Evolutionary conservation across 2,797 vertebrate species (phyloP), one percentile per base, ranked within the genome.

Genomic region (Pangasius mekongensis): DNA sequence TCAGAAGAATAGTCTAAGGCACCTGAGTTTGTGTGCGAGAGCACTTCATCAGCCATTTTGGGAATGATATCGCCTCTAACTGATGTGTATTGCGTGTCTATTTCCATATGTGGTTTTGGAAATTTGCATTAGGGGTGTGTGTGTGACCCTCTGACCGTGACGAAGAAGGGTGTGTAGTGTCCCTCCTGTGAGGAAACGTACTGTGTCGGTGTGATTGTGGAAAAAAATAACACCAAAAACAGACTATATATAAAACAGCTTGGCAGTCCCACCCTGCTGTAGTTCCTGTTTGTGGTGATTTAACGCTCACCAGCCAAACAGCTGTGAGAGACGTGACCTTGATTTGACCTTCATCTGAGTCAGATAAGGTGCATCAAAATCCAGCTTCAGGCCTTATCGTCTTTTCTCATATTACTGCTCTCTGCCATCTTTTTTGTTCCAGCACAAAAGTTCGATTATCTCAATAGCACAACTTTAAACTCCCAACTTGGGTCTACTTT

Each of bases 221-320:
- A 39, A 85, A 86, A 58, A 30, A 89, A 49, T 3, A n/a, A 64
- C 13, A n/a, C 3, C 84, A 88, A 91, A 89, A 76, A 30, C 36
- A 64, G 62, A 47, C 74, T 77, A 91, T 93, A 83, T 90, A 92
- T 92, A 93, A 93, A 94, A 91, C 92, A 85, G 89, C 92, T 93
- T 87, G 60, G 22, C 22, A 1, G 92, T 85, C 94, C 94, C 94
- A 90, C 95, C 95, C 94, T 91, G 85, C 69, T 69, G 89, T 33
- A 11, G 92, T 95, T 95, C 94, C 95, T 94, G 93, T 94, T 95
- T 92, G 33, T 89, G 80, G 56, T 60, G 80, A 7, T 49, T 76
- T 16, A 81, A 49, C 52, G 16, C 24, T 66, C 43, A 49, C 22
- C 10, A 8, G 7, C 39, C 39, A 43, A 20, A 52, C 62, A 52